Conservation (phyloP, 2,888 invertebrate genomes). For the Dasysyrphus albostriatus region DNA sequence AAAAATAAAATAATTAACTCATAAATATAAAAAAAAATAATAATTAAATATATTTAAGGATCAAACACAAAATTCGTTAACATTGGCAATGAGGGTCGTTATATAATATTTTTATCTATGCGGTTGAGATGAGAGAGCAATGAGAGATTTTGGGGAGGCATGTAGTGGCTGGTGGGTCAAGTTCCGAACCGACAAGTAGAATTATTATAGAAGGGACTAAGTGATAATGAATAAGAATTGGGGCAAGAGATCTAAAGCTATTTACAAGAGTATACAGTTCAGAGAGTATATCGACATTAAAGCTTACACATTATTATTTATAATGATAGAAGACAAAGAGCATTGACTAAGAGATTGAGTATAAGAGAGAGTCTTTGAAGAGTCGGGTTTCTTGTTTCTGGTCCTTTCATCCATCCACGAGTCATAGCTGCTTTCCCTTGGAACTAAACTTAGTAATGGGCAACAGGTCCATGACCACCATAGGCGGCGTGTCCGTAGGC, state of each 20-base stretch:
- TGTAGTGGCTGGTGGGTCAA: conserved; percentile 39
- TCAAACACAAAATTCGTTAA: conserved; percentile 71
- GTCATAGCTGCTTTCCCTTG: conserved; percentile 62
- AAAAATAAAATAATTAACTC: conserved; percentile 61
- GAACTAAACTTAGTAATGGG: conserved; percentile 80
- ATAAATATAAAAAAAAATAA: conserved; percentile 70
- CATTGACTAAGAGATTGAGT: conserved; percentile 69
- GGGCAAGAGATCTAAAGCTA: conserved; percentile 69
- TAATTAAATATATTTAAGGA: conserved; percentile 52
- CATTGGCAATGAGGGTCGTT: conserved; percentile 76
- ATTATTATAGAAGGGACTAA: background rate
- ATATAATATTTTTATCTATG: conserved; percentile 15
- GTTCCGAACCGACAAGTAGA: conserved; percentile 56
- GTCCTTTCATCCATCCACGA: conserved; percentile 74
- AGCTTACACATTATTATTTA: conserved; percentile 47
- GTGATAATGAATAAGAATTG: conserved; percentile 25
- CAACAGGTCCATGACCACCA: conserved; percentile 79
- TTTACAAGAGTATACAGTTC: conserved; percentile 70
- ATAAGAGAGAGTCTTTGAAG: conserved; percentile 50
- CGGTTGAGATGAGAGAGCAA: conserved; percentile 66
- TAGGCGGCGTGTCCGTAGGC: conserved; percentile 77
- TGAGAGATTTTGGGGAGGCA: conserved; percentile 43
- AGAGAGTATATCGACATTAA: conserved; percentile 58
- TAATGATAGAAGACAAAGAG: conserved; percentile 53
- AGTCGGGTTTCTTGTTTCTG: conserved; percentile 49